Evolutionary conservation across 2,888 invertebrate species (phyloP), one percentile per base, ranked within the genome.

Genomic region (Dexiosoma caninum): DNA sequence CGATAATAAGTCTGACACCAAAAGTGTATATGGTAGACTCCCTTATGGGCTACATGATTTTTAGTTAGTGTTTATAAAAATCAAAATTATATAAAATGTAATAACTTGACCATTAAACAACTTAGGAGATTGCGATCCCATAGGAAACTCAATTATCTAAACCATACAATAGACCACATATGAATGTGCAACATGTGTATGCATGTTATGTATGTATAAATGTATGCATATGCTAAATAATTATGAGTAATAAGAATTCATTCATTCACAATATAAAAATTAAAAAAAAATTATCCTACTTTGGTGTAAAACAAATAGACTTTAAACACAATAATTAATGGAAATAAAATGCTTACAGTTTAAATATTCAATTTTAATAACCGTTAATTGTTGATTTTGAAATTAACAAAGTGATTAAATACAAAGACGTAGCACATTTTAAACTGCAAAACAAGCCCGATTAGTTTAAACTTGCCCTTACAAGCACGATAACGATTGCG

Each of bases 331-430:
- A 42, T 53, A 40, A 51, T 62, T 71, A 69, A 14, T 10, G 8
- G 35, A 46, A 55, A 59, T 75, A 57, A 72, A 62, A 66, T 75
- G 32, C 10, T 66, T 37, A 51, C 57, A 40, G 46, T 40, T 53
- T 16, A 60, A 53, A 37, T 60, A 62, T 46, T 53, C 53, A 69
- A 69, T 69, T 80, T 80, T 75, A 71, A 75, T 60, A 59, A 53
- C 53, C 64, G 70, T 71, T 80, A 80, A 80, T 80, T 80, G 66
- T 23, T 70, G 64, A 64, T 75, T 70, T 59, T 12, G 21, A 57
- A 75, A 69, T 70, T 75, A 74, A 59, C 75, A 75, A 75, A 35
- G 42, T 66, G 49, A 49, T 78, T 60, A 69, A 60, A 32, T 37
- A 27, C 5, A 14, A 10, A 14, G 14, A 40, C 9, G 16, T 62